Base-by-base conservation (phyloP, 2,797 vertebrate species). In the Gymnodraco acuticeps region DNA sequence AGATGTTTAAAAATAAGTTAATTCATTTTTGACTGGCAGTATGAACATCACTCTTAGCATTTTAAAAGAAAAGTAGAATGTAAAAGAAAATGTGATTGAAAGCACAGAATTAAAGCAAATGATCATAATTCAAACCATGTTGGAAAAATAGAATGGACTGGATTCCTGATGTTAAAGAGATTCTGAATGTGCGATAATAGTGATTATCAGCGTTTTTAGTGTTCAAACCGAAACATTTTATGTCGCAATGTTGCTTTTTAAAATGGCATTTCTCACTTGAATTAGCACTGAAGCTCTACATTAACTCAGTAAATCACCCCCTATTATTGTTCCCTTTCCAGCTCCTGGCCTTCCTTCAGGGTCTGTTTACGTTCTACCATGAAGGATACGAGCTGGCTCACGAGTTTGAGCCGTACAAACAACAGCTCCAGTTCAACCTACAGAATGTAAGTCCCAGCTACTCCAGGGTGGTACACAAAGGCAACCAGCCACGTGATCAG, bases 291-390 rank as follows among this genome's bases (percentile, higher is more conserved):
- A 61, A 23, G 55, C 60, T 81, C 10, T 60, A 16, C 23, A 47
- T 79, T 65, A 74, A 69, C 33, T 59, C 43, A 14, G 45, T 75
- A 48, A 76, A 71, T 82, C 54, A 43, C 31, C n/a, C 6, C 66
- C 54, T 8, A 70, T 73, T 72, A 23, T 74, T 65, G 20, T 76
- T 80, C 72, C 27, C 73, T 91, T 91, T 90, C 58, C 95, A 99
- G 98, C 97, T 99, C 70, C 91, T 99, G 95, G 97, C 98, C 3
- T 99, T 99, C 91, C 97, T 99, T 78, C 98, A 99, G 93, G 98
- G 98, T n/a, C 88, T 99, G 86, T 99, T 99, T 92, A 99, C 98
- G 0, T 99, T 99, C 94, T 99, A 99, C 94, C 98, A 99, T 5
- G 98, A 99, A 93, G 98, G 98, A 88, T 99, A 99, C 50, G 98